Evolutionary conservation across 30 jellyfish, hydroid and myxozoan genomes (phyloP), one percentile per base, ranked within the genome.

Genomic region (Catostylus mosaicus): DNA sequence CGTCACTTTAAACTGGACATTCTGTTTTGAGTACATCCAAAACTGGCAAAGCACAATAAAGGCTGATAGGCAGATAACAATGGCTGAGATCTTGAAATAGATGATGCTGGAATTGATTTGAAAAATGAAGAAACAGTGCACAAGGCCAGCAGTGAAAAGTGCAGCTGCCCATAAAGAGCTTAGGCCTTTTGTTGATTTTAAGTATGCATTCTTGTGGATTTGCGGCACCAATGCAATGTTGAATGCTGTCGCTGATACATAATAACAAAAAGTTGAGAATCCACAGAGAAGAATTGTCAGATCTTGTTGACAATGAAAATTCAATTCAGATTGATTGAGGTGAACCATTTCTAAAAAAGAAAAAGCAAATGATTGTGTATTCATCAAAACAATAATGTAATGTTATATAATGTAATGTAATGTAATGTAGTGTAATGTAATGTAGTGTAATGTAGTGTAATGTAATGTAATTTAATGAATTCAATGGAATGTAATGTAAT

Each of bases 1-100:
- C 0, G 89, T 62, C 67, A 63, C 65, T 51, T 79, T 79, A 27
- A 79, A 79, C 6, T 66, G 48, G 40, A 79, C 36, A 51, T 79
- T 66, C 51, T 79, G 64, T 52, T 79, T 79, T 2, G 89, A 79
- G 54, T 79, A 79, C 75, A 79, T 61, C 89, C 89, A 79, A n/a
- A 79, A 63, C 73, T 79, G 89, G 46, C 43, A 32, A 18, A 79
- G 89, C 22, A 79, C 6, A 24, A 78, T 69, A 20, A 46, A 40
- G 12, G 77, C 47, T 0, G 66, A 36, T 29, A 40, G 62, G 67
- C 89, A 40, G 76, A 32, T 35, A 4, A 79, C 30, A 6, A 64
- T 18, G 1, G 82, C 18, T 11, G 65, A 47, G 6, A 79, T 64
- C 69, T 65, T 79, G 72, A 79, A 32, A 23, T 79, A 79, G 12